A percentile compares a stretch with the other conserved stretches of the same genome.
Conservation (phyloP, 2,888 invertebrate genomes). For the Eucera pruinosa region DNA sequence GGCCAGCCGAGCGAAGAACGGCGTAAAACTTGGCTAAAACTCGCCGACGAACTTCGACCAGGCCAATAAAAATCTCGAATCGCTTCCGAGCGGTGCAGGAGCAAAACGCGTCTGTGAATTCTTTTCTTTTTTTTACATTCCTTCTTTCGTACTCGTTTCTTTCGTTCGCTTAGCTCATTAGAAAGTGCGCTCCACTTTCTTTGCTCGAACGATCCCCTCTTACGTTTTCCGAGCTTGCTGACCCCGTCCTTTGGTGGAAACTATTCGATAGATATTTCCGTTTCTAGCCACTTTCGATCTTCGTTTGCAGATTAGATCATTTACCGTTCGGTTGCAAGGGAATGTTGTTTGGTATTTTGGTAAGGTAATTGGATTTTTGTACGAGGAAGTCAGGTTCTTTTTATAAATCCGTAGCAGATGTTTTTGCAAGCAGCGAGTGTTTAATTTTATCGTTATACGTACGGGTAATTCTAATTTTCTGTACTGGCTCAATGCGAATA, state of each 20-base stretch:
- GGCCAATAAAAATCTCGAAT: constrained; percentile 58
- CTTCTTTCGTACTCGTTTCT: background rate
- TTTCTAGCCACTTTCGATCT: constrained; percentile 16
- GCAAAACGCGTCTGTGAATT: constrained; percentile 46
- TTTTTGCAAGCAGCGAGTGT: background rate
- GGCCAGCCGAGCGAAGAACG: constrained; percentile 44
- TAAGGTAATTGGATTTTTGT: background rate
- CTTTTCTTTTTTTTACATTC: background rate
- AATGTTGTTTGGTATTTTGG: background rate
- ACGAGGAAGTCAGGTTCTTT: background rate
- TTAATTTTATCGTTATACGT: background rate
- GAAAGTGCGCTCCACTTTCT: constrained; percentile 39
- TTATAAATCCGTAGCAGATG: background rate
- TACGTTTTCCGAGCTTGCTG: constrained; percentile 19
- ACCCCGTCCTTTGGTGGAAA: background rate
- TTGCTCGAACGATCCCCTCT: constrained; percentile 31
- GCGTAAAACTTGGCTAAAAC: constrained; percentile 58
- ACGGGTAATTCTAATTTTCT: constrained; percentile 1
- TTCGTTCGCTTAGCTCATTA: constrained; percentile 38
- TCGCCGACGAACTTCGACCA: constrained; percentile 48
- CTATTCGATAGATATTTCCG: constrained; percentile 21
- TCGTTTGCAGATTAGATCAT: background rate
- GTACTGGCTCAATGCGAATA: background rate
- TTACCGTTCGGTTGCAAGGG: background rate
- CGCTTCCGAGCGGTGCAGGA: constrained; percentile 31